A percentile compares a stretch with the other conserved stretches of the same genome.
Conservation (phyloP, 2,797 vertebrate species). For the Meda fulgida region DNA sequence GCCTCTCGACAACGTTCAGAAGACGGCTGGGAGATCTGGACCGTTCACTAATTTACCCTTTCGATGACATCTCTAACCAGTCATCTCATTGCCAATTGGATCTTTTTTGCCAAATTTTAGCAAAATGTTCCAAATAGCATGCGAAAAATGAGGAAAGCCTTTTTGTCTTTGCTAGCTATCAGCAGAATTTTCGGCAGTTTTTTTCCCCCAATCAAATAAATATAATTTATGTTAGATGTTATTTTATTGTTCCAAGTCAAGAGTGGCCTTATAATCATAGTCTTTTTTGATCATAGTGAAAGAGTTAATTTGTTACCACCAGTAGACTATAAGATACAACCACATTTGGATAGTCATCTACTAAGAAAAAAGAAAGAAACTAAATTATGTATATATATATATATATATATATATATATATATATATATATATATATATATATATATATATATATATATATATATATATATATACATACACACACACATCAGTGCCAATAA, state of each 20-base stretch:
- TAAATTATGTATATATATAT: not conserved
- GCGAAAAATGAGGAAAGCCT: constrained; percentile 38
- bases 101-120: constrained; percentile 17
- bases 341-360: not conserved
- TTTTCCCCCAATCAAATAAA: not conserved
- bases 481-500: not conserved
- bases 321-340: not conserved
- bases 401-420: not conserved
- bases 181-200: constrained; percentile 2
- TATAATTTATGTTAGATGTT: constrained; percentile 15
- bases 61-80: not conserved
- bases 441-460: not conserved
- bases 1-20: constrained; percentile 4
- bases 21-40: constrained; percentile 28
- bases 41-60: constrained; percentile 2
- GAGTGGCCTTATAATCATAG: constrained; percentile 47
- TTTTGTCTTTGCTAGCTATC: constrained; percentile 35
- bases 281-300: constrained; percentile 16
- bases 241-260: constrained; percentile 40
- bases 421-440: not conserved
- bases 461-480: not conserved
- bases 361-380: not conserved
- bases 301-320: constrained; percentile 14
- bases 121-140: constrained; percentile 31
- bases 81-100: constrained; percentile 36